Base-by-base conservation (phyloP, 2,797 vertebrate species). In the Darevskia mixta region DNA sequence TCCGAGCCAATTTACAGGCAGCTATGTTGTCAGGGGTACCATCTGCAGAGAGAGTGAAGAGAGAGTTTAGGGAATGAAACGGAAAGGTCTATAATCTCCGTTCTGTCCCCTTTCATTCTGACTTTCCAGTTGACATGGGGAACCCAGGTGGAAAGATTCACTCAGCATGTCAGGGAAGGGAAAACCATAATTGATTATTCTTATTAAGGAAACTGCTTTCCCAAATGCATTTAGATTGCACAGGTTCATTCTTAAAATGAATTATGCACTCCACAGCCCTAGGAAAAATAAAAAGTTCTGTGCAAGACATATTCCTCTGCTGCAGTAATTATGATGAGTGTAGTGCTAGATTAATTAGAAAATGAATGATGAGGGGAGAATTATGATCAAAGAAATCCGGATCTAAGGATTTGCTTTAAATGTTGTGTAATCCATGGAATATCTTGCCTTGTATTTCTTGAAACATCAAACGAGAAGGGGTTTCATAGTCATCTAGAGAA, bases 371-470 rank as follows among this genome's bases (percentile, higher is more conserved):
- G 93, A 95, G 82, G 78, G 82, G 94, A 76, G 95, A 93, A 93
- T 96, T 96, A 95, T 93, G 95, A 93, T 92, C 88, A 94, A 93
- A 95, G 94, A 97, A 91, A 55, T 95, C 94, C 88, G 90, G 92
- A 96, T 95, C 91, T 94, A 89, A 91, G 94, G 95, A 97, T 91
- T 97, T 97, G 93, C 91, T 95, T 93, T 92, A 94, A 92, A 94
- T 89, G 87, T 66, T 84, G 85, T 91, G 76, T 96, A 96, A 95
- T 95, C 94, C 94, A 87, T 79, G 88, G 38, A 67, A 80, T 88
- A 77, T 86, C 89, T 88, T 79, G 92, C 73, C 20, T 85, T 79
- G 55, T 82, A 1, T 20, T 20, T 73, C 67, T 76, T 90, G 88
- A 93, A 93, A 86, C 11, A 13, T 1, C 20, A 41, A 58, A 49